Base-by-base conservation (phyloP, 2,888 invertebrate species). In the Aelia acuminata region DNA sequence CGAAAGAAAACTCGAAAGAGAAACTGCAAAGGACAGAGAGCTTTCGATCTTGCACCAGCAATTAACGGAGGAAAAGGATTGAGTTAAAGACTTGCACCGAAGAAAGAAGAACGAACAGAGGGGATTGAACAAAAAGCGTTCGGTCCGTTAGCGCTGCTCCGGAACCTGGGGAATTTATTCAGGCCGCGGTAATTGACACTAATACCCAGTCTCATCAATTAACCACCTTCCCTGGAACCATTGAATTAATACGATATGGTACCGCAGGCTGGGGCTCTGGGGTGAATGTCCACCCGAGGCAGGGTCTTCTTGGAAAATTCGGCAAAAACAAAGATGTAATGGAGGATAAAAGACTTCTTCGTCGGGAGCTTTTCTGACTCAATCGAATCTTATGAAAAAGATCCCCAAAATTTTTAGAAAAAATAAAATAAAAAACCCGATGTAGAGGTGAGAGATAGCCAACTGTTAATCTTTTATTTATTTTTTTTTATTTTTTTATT, bases 141-240 rank as follows among this genome's bases (percentile, higher is more conserved):
- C 1, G 35, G 39, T 22, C 85, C 57, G 85, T 85, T 85, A 85
- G 35, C 53, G 85, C 85, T 85, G 80, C 43, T 80, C 43, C 43
- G 13, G 85, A 57, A 57, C 10, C 39, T 48, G 49, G 84, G 39
- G 85, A 53, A 85, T 85, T 85, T 53, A 85, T 85, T 35, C 20
- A 43, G 85, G 22, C n/a, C 7, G n/a, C 85, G 18, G 53, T 85
- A 85, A 85, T 85, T 85, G 85, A 85, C 85, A 57, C 53, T 85
- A 85, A 85, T 85, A 50, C 50, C 85, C 18, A n/a, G 3, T 20
- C 84, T 31, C 39, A 35, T 85, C 57, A 85, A 85, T 85, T 85
- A 85, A 43, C 31, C 57, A n/a, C 15, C 35, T 85, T 85, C 53
- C 53, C 20, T 22, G 53, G 85, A 85, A 85, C 85, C 85, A 85